phyloP scores from a whole-genome alignment of 2,888 invertebrate genomes.

The Yponomeuta plumbellus region DNA sequence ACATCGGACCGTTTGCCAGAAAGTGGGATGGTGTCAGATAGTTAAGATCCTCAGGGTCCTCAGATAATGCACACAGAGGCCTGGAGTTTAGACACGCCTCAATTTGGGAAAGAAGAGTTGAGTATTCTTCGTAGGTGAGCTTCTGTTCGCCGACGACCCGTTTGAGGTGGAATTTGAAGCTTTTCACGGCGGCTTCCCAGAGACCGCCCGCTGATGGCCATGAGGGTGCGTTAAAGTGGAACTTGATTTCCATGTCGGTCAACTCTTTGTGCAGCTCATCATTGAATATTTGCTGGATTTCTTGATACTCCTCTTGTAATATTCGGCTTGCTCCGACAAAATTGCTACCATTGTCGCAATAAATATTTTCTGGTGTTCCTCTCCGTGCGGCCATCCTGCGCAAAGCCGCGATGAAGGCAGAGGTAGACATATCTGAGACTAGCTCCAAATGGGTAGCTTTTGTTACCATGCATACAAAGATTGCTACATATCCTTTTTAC shows the following conservation, averaged over 20 bases:
- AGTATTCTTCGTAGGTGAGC: too few relatives aligned
- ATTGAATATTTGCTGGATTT: not conserved
- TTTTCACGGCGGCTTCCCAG: too few relatives aligned
- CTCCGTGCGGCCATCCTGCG: not conserved
- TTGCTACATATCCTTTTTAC: not conserved
- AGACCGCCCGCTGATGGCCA: too few relatives aligned
- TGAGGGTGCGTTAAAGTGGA: not conserved
- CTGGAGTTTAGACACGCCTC: too few relatives aligned
- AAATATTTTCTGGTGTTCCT: not conserved
- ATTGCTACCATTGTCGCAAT: not conserved
- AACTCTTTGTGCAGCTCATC: not conserved
- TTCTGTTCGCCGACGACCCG: too few relatives aligned
- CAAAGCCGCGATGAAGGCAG: not conserved
- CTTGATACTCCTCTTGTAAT: too few relatives aligned
- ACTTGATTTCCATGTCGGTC: conserved; percentile 1
- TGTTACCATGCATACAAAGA: not conserved
- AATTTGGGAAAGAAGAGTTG: too few relatives aligned
- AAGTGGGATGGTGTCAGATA: too few relatives aligned
- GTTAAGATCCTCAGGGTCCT: too few relatives aligned
- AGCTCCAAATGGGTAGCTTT: not conserved
- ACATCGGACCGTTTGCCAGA: too few relatives aligned
- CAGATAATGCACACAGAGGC: too few relatives aligned
- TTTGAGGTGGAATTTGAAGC: too few relatives aligned
- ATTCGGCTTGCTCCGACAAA: not conserved
- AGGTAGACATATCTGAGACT: not conserved